Base-by-base conservation (phyloP, 1,140 invertebrate species). In the Propsilocerus akamusi region DNA sequence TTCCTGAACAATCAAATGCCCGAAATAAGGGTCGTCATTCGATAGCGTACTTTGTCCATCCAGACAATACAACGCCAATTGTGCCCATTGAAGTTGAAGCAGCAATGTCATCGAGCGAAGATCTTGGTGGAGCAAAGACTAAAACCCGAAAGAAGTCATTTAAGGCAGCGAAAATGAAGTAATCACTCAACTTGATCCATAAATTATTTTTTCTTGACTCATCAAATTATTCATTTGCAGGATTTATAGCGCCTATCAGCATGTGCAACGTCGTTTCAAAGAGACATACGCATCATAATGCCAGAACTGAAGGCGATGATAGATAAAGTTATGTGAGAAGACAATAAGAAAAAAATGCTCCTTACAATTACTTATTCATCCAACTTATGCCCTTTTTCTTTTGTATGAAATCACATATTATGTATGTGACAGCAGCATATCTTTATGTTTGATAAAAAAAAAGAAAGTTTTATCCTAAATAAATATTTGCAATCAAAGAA, bases 11-110 rank as follows among this genome's bases (percentile, higher is more conserved):
- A 26, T 68, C 71, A 51, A 70, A 68, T 53, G 68, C 71, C 12
- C 71, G 72, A 46, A 69, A 72, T 0, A 69, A 73, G 32, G 72
- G 73, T 4, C 73, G 80, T 20, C 80, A 84, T 59, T 81, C 80
- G 26, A 72, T 86, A 28, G 81, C 76, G 2, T 83, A 80, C 67
- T 86, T 86, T 66, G 76, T 82, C 52, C 80, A 84, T 62, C 83
- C 84, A 2, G 78, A 65, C 49, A 65, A 65, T 48, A 53, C 84
- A 32, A 69, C 73, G 46, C 72, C 76, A 30, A 60, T 80, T 54
- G 75, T 57, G 55, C 68, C 58, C 54, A 69, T 58, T 57, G 70
- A 61, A 48, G 61, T 66, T 4, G 63, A 63, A 34, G 57, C 68
- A 32, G 53, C 54, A 41, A 20, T 20, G 4, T n/a, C 34, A 20